These are phyloP conservation scores for Heliconius cydno DNA, from an alignment of 2,888 invertebrate species.

Conservation along the genomic window DNA sequence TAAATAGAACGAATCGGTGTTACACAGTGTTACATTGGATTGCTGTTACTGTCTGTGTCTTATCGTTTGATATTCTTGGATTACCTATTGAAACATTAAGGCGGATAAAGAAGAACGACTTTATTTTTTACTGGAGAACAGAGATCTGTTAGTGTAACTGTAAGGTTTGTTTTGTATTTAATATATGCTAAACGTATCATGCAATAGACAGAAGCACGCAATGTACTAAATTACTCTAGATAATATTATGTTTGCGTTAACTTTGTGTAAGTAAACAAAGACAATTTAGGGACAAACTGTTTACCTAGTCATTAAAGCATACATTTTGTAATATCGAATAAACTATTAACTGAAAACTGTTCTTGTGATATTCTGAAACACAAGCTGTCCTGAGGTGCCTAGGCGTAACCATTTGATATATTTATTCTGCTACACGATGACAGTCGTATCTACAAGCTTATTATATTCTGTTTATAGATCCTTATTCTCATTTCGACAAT, in stretches of 20 bases:
- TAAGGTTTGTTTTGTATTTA: slow-evolving; percentile 64
- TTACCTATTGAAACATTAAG: slow-evolving; percentile 46
- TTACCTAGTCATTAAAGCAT: neutral
- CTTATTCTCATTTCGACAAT: no score
- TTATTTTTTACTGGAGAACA: slow-evolving; percentile 52
- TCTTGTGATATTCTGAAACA: neutral
- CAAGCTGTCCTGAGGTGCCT: neutral
- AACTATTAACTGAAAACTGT: neutral
- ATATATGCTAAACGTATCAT: slow-evolving; percentile 8
- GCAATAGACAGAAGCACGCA: slow-evolving; percentile 4
- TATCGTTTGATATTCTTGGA: slow-evolving; percentile 59
- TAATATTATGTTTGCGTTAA: neutral
- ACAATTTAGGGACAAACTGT: neutral
- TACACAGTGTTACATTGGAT: slow-evolving; percentile 46
- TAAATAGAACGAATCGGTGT: slow-evolving; percentile 47
- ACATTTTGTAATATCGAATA: neutral
- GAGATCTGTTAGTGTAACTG: slow-evolving; percentile 64
- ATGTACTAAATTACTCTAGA: neutral
- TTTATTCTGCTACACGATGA: neutral
- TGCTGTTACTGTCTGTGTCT: slow-evolving; percentile 52
- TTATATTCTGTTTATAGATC: no score
- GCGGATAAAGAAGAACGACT: slow-evolving; percentile 58
- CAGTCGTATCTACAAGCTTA: neutral
- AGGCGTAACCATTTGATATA: neutral
- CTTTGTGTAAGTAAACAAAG: slow-evolving; percentile 13